These are phyloP conservation scores for Selenia dentaria DNA, from an alignment of 2,888 invertebrate genomes.

Conservation along the genomic window DNA sequence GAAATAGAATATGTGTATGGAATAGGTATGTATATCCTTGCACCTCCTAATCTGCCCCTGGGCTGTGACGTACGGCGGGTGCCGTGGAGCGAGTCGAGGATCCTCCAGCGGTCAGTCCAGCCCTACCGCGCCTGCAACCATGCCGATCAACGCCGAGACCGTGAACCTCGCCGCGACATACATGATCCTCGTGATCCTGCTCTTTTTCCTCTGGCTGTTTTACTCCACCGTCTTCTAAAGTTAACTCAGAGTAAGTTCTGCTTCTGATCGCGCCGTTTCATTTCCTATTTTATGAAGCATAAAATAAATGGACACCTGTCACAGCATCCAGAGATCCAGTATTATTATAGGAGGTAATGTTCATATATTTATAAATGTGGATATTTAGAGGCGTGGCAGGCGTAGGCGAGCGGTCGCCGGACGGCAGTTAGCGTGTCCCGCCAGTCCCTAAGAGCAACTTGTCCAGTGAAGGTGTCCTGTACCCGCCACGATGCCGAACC, in stretches of 20 bases:
- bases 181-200: conserved; percentile 87
- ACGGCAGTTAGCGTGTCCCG: conserved; percentile 47
- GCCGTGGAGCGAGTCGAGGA: conserved; percentile 41
- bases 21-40: conserved; percentile 41
- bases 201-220: conserved; percentile 87
- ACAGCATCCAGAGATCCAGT: conserved; percentile 30
- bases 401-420: conserved; percentile 51
- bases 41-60: conserved; percentile 60
- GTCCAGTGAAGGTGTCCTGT: conserved; percentile 64
- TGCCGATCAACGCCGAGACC: conserved; percentile 85
- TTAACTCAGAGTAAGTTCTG: conserved; percentile 4
- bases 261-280: conserved; percentile 1
- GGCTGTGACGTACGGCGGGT: conserved; percentile 49
- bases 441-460: conserved; percentile 68
- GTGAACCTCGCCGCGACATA: conserved; percentile 89
- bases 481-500: conserved; percentile 69
- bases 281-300: conserved; percentile 26
- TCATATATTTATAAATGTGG: conserved; percentile 70
- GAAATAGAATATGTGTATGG: too few species aligned
- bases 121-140: conserved; percentile 55
- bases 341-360: conserved; percentile 53
- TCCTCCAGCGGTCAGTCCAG: conserved; percentile 59
- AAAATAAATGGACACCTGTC: conserved; percentile 49
- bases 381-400: conserved; percentile 56
- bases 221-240: conserved; percentile 84